Percentiles rank a stretch among this genome's conserved stretches.
These are phyloP conservation scores for Psammodynastes pulverulentus DNA, from an alignment of 2,113 vertebrate genomes.

Conservation along the genomic window DNA sequence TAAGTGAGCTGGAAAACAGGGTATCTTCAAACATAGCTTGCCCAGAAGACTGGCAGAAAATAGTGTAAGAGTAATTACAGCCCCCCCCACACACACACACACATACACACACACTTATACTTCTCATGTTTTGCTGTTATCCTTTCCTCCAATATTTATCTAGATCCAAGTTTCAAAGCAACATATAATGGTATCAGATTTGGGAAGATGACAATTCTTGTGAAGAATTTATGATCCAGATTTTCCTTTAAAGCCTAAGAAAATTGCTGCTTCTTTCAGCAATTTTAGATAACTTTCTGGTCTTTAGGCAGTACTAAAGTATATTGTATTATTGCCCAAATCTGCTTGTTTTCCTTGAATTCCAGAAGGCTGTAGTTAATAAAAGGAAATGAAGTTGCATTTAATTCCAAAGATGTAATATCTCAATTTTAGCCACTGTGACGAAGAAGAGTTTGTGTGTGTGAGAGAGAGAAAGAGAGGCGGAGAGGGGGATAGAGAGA, in stretches of 20 bases:
- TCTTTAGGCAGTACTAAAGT: background rate
- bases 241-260: background rate
- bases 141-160: background rate
- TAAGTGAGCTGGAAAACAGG: background rate
- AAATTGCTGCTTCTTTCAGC: background rate
- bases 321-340: background rate
- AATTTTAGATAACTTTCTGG: background rate
- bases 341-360: background rate
- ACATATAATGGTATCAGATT: background rate
- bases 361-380: background rate
- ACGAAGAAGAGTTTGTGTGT: background rate
- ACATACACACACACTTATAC: background rate
- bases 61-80: background rate
- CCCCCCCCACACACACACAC: too few relatives aligned
- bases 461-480: rapidly evolving
- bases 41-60: background rate
- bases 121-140: background rate
- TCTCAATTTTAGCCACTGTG: background rate
- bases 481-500: too few relatives aligned
- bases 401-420: background rate
- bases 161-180: background rate
- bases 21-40: background rate
- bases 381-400: background rate
- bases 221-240: background rate
- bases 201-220: background rate